A percentile compares a stretch with the other conserved stretches of the same genome.
These are phyloP conservation scores for Riparia riparia DNA, from an alignment of 2,113 vertebrate species.

Conservation along the genomic window DNA sequence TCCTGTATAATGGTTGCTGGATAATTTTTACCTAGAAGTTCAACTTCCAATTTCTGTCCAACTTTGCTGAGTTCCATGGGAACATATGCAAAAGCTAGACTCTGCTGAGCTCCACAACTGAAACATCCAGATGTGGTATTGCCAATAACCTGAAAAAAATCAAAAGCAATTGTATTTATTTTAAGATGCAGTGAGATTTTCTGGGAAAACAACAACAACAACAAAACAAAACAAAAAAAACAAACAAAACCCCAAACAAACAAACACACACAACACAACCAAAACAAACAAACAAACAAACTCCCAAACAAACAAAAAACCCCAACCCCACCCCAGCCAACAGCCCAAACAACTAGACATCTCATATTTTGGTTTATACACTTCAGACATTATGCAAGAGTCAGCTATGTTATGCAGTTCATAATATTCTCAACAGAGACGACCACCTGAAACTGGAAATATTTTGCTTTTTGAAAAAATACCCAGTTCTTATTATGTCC, in stretches of 20 bases:
- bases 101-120: conserved; percentile 88
- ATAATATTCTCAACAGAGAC: background rate
- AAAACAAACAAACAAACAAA: too few relatives aligned
- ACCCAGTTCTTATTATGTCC: background rate
- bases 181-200: background rate
- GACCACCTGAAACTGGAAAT: background rate
- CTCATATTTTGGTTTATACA: background rate
- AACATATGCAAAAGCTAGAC: conserved; percentile 93
- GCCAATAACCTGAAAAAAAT: conserved; percentile 86
- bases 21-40: conserved; percentile 90
- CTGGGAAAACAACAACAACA: too few relatives aligned
- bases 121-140: conserved; percentile 96
- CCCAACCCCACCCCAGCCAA: background rate
- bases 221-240: too few relatives aligned
- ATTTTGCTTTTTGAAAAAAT: background rate
- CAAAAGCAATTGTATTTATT: background rate
- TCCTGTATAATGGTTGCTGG: conserved; percentile 85
- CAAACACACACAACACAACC: background rate
- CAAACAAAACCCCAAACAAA: background rate
- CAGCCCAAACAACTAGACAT: background rate
- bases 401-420: background rate
- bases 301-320: background rate
- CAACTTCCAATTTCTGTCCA: conserved; percentile 92
- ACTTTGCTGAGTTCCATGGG: conserved; percentile 83
- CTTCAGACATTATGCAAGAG: background rate